Percentiles rank a stretch among this genome's conserved stretches.
Evolutionary conservation across 2,797 vertebrate species (phyloP).

Genomic region (Coccyzus lansbergi): DNA sequence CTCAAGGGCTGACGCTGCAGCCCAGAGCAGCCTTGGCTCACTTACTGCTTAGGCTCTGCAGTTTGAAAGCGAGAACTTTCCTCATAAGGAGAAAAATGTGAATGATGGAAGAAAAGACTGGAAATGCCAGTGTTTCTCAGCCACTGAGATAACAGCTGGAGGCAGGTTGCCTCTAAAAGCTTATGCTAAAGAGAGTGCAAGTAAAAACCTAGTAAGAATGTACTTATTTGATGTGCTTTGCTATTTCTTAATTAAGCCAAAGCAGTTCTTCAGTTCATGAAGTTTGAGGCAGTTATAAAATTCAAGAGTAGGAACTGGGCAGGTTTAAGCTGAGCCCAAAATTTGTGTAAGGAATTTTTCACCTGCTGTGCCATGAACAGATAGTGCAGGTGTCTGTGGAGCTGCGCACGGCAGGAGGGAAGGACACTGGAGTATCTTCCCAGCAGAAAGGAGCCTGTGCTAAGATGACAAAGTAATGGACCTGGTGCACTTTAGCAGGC

Average conservation of each 20-base stretch:
- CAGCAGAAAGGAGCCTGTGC: accelerated
- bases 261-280: not conserved
- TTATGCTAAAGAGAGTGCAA: not conserved
- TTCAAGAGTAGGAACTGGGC: not conserved
- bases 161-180: not conserved
- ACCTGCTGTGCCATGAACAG: accelerated
- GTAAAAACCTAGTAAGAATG: not conserved
- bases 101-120: not conserved
- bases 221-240: accelerated
- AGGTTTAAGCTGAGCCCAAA: not conserved
- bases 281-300: not conserved
- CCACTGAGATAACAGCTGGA: not conserved
- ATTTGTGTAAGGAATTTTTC: accelerated
- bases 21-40: accelerated
- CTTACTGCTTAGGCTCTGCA: accelerated
- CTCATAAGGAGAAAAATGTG: not conserved
- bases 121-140: not conserved
- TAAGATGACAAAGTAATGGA: not conserved
- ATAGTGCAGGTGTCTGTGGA: accelerated
- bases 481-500: not conserved
- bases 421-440: accelerated
- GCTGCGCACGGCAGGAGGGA: accelerated
- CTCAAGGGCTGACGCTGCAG: not conserved
- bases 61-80: not conserved
- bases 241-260: not conserved